Evolutionary conservation across 2,113 vertebrate genomes (phyloP), one percentile per base, ranked within the genome.

Genomic region (Benitochromis conjunctus): DNA sequence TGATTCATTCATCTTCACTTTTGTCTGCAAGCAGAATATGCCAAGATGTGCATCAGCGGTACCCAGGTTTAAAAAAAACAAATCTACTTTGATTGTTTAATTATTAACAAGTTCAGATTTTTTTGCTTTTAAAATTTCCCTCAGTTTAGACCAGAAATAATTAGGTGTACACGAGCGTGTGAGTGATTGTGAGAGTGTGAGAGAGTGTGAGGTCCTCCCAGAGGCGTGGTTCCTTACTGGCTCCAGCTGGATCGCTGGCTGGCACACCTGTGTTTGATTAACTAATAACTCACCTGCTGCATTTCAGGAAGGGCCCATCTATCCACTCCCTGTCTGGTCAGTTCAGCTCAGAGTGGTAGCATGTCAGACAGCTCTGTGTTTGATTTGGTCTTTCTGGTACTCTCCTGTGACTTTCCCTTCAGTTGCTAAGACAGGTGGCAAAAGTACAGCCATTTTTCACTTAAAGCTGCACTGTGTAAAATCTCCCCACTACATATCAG

Each of bases 1-100:
- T 85, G 66, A 86, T 85, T 88, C 74, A 86, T 80, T 88, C 55
- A 53, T 62, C 79, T 5, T 80, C 10, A 1, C 77, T 8, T 62
- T 60, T 79, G 1, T 5, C 82, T 18, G 77, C 2, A 69, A 69
- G 57, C 16, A 51, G 21, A 83, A 77, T 3, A 26, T 18, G 5
- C 9, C 2, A 26, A 10, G 21, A 13, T 36, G 7, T 66, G 36
- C 0, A 0, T 41, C 62, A 66, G 62, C 1, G 0, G 62, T 21
- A 12, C 0, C 29, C 3, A 31, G 0, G 6, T 2, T 16, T 26
- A 36, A 31, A 31, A 31, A 31, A 36, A 36, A 38, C 3, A 41
- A 31, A n/a, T 64, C 34, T 10, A 66, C 2, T 66, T 66, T 38
- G 62, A 66, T 38, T 41, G 3, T 38, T 66, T 21, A 38, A 13